Evolutionary conservation across 2,888 invertebrate species (phyloP).

Genomic region (Brassicogethes aeneus): DNA sequence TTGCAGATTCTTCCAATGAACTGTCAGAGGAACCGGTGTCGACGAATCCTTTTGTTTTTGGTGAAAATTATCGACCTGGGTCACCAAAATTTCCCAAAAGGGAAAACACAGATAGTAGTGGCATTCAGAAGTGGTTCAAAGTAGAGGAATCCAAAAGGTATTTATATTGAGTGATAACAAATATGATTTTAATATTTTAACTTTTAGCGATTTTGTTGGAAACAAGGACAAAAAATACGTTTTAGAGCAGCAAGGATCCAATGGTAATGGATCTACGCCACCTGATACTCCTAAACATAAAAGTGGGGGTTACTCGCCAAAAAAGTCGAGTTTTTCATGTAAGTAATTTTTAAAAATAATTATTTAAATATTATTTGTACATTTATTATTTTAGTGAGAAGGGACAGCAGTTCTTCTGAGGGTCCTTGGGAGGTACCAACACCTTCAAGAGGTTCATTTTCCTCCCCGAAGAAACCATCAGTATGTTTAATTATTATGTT

Average conservation of each 20-base stretch:
- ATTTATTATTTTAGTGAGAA: no score
- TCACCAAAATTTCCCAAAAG: slow-evolving; percentile 35
- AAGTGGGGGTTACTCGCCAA: slow-evolving; percentile 41
- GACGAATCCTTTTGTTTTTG: slow-evolving; percentile 42
- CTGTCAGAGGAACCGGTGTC: slow-evolving; percentile 17
- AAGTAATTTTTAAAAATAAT: slow-evolving; percentile 24
- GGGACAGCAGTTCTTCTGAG: no score
- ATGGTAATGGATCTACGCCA: slow-evolving; percentile 68
- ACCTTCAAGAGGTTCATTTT: no score
- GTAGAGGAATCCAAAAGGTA: slow-evolving; percentile 42
- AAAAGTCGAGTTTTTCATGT: slow-evolving; percentile 42
- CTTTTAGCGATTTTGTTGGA: not conserved
- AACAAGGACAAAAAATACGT: not conserved
- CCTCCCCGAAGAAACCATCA: no score
- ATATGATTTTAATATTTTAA: no score
- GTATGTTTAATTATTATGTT: no score
- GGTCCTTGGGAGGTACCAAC: slow-evolving; percentile 1
- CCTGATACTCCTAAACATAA: slow-evolving; percentile 55
- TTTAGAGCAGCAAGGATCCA: no score
- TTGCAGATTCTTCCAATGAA: slow-evolving; percentile 14
- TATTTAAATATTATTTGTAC: no score
- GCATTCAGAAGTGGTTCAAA: slow-evolving; percentile 50
- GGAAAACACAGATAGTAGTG: slow-evolving; percentile 38
- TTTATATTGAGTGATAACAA: slow-evolving; percentile 4
- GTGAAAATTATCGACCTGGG: slow-evolving; percentile 30